Conservation (phyloP, 2,797 vertebrate genomes). For the Gallinago solitaria region DNA sequence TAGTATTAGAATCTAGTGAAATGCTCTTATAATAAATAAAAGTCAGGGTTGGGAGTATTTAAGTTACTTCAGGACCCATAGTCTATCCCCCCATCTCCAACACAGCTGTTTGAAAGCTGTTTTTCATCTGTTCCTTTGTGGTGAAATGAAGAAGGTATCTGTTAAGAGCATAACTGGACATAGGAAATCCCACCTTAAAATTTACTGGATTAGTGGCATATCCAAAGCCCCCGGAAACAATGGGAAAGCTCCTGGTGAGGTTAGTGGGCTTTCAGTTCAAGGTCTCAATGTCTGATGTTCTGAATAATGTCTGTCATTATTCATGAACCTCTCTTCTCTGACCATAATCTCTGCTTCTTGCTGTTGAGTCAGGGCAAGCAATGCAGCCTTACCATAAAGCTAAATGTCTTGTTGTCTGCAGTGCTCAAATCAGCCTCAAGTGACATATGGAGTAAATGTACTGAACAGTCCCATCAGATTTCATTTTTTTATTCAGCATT, state of each 20-base stretch:
- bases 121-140: not conserved
- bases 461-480: not conserved
- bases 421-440: not conserved
- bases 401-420: not conserved
- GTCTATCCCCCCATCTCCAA: not conserved
- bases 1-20: not conserved
- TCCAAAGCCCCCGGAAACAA: not conserved
- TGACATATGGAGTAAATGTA: not conserved
- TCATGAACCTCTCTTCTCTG: not conserved
- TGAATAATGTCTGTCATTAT: constrained; percentile 18
- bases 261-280: not conserved
- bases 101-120: not conserved
- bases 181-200: not conserved
- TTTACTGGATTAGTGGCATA: not conserved
- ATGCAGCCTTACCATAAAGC: not conserved
- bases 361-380: not conserved
- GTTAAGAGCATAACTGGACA: not conserved
- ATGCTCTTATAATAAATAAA: not conserved
- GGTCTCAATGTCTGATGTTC: not conserved
- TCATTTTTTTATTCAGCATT: not conserved
- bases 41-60: not conserved
- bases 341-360: not conserved
- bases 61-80: not conserved
- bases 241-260: not conserved
- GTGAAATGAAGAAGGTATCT: not conserved